phyloP scores from a whole-genome alignment of 2,888 invertebrate species.

The Macroteleia sp. region DNA sequence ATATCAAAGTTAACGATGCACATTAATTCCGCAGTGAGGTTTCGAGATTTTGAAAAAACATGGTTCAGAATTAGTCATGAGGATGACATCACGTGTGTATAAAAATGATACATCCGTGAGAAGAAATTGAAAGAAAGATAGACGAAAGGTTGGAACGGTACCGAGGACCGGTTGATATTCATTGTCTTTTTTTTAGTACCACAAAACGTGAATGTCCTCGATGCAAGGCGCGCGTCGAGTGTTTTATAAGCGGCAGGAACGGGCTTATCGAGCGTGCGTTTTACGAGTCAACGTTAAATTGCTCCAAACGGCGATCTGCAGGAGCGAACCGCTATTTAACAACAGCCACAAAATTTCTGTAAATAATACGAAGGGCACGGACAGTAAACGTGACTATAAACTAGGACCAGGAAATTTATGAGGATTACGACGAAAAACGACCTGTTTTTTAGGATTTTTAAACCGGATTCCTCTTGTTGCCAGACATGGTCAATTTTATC shows the following conservation, averaged over 20 bases:
- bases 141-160: constrained; percentile 51
- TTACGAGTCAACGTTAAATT: constrained; percentile 61
- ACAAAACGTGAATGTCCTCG: constrained; percentile 50
- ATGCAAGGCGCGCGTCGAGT: constrained; percentile 46
- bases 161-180: constrained; percentile 60
- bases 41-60: constrained; percentile 20
- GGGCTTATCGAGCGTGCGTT: constrained; percentile 56
- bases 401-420: constrained; percentile 22
- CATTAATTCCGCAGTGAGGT: constrained; percentile 6
- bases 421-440: constrained; percentile 29
- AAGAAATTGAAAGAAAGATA: constrained; percentile 41
- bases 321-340: constrained; percentile 35
- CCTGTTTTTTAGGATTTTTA: constrained; percentile 18
- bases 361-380: constrained; percentile 23
- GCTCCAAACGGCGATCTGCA: constrained; percentile 32
- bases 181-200: constrained; percentile 52
- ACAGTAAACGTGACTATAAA: constrained; percentile 23
- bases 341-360: constrained; percentile 33
- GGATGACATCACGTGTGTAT: constrained; percentile 35
- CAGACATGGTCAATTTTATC: too few relatives aligned
- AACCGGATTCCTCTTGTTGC: constrained; percentile 3
- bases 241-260: constrained; percentile 48
- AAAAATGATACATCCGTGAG: constrained; percentile 49
- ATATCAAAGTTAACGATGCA: too few relatives aligned
- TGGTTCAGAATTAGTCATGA: constrained; percentile 25